phyloP scores from a whole-genome alignment of 2,797 vertebrate genomes.

The Mus minutoides region DNA sequence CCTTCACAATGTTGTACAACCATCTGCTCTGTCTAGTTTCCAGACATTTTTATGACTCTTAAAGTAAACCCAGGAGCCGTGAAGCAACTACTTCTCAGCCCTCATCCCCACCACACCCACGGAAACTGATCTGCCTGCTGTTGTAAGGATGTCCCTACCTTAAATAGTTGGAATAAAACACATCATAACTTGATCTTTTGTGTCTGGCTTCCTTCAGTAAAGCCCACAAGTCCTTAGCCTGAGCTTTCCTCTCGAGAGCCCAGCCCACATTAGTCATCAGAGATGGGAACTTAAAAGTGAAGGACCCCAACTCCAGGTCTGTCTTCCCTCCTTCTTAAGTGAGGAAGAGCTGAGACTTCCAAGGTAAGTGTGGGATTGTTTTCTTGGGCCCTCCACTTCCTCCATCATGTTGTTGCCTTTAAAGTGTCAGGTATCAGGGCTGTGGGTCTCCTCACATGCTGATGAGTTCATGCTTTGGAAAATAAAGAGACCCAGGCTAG shows the following conservation, averaged over 20 bases:
- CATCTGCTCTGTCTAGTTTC: neutral
- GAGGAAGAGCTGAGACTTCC: neutral
- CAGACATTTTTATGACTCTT: neutral
- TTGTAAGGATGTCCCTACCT: neutral
- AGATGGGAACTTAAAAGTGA: neutral
- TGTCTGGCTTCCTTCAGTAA: neutral
- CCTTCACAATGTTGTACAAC: fast-evolving
- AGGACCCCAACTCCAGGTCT: fast-evolving
- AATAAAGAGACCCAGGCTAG: neutral
- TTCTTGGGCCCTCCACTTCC: neutral
- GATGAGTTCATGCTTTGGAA: neutral
- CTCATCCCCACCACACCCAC: no score
- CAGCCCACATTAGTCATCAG: no score
- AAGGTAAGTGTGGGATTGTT: fast-evolving
- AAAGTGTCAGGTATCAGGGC: fast-evolving
- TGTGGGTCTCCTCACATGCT: neutral
- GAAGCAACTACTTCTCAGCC: neutral
- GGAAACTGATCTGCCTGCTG: neutral
- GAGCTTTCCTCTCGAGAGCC: neutral
- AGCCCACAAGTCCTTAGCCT: neutral
- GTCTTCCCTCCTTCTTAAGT: neutral
- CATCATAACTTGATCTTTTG: neutral
- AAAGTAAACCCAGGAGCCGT: neutral
- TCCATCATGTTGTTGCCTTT: neutral
- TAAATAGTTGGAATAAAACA: neutral